These are phyloP conservation scores for Elaphurus davidianus DNA, from an alignment of 2,113 vertebrate species.

Conservation along the genomic window DNA sequence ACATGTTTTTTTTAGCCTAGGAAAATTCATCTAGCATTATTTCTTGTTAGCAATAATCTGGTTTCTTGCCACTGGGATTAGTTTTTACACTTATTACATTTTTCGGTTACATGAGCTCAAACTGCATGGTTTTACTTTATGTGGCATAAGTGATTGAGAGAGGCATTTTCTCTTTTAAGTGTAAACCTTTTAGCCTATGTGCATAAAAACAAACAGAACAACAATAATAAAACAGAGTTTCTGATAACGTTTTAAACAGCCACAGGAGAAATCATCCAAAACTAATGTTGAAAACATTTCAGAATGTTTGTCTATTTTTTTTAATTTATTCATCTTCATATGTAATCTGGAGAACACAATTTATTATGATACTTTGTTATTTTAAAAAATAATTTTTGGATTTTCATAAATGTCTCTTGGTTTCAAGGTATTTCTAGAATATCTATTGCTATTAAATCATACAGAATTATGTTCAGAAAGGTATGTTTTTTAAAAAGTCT, in stretches of 20 bases:
- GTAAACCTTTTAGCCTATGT: not conserved
- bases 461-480: not conserved
- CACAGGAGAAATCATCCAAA: not conserved
- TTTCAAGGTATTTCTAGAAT: not conserved
- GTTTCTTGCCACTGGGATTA: not conserved
- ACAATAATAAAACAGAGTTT: not conserved
- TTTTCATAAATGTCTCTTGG: not conserved
- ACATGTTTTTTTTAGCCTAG: not conserved
- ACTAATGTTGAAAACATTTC: not conserved
- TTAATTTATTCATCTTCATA: not conserved
- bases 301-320: not conserved
- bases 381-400: not conserved
- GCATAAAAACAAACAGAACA: not conserved
- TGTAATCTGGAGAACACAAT: not conserved
- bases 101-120: not conserved
- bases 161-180: not conserved
- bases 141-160: not conserved
- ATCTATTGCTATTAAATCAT: not conserved
- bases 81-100: not conserved
- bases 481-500: not conserved
- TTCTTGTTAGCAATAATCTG: not conserved
- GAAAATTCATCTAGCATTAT: not conserved
- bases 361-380: not conserved
- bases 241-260: not conserved
- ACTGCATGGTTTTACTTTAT: not conserved